These are phyloP conservation scores for Polyodon spathula DNA, from an alignment of 2,113 vertebrate genomes.

Conservation along the genomic window DNA sequence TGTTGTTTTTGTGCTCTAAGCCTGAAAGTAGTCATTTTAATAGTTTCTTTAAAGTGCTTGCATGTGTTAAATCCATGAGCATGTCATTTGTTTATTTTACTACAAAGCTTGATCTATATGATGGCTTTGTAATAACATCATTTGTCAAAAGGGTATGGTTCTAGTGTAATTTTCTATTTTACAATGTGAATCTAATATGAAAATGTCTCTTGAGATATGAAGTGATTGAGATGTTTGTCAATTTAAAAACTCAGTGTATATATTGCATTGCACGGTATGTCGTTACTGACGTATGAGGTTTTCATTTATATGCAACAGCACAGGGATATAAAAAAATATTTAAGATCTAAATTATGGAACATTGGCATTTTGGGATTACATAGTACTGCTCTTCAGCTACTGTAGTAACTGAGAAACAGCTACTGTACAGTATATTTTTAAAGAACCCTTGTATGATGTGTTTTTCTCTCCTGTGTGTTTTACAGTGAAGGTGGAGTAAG, in stretches of 20 bases:
- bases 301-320: too few relatives aligned
- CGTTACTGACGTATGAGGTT: too few relatives aligned
- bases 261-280: too few relatives aligned
- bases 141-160: slow-evolving; percentile 32
- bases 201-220: neutral
- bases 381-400: too few relatives aligned
- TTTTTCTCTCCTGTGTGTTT: slow-evolving; percentile 10
- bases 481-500: slow-evolving; percentile 78
- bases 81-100: neutral
- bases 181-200: neutral
- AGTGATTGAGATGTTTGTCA: too few relatives aligned
- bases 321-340: too few relatives aligned
- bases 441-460: neutral
- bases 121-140: neutral
- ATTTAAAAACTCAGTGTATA: too few relatives aligned
- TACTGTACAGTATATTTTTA: neutral
- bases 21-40: neutral
- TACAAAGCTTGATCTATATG: neutral
- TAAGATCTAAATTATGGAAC: too few relatives aligned
- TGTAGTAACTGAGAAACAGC: too few relatives aligned
- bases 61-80: too few relatives aligned
- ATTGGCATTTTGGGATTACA: too few relatives aligned
- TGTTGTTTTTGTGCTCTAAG: neutral
- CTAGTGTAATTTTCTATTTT: slow-evolving; percentile 18
- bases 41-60: neutral